A percentile compares a stretch with the other conserved stretches of the same genome.
Conservation (phyloP, 1,140 invertebrate species). For the Calosoma granatense region DNA sequence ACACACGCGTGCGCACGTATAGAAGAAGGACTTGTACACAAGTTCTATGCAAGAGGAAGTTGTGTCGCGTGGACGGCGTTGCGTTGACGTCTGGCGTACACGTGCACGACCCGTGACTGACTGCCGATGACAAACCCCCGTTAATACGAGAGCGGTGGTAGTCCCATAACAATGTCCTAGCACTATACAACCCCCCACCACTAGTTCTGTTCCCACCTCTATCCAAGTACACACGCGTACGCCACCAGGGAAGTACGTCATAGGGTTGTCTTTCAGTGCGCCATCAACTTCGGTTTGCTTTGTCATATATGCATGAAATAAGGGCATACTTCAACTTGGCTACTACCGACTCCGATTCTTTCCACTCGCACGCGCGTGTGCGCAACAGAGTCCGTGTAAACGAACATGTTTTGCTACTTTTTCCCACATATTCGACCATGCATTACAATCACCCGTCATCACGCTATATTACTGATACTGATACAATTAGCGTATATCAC, state of each 20-base stretch:
- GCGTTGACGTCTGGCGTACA: slow-evolving; percentile 26
- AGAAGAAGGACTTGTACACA: slow-evolving; percentile 1
- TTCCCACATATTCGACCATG: too few species aligned
- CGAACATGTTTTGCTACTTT: too few species aligned
- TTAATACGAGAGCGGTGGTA: not conserved
- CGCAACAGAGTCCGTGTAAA: too few species aligned
- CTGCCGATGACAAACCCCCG: slow-evolving; percentile 20
- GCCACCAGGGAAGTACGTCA: not conserved
- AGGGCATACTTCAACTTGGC: too few species aligned
- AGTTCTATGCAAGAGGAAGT: slow-evolving; percentile 13
- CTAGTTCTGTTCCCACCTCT: not conserved
- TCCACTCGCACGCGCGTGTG: too few species aligned
- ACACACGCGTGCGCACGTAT: not conserved
- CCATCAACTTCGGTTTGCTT: not conserved
- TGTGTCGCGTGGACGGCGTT: slow-evolving; percentile 16
- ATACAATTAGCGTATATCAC: too few species aligned
- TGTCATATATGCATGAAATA: too few species aligned
- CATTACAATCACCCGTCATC: too few species aligned
- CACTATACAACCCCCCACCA: not conserved
- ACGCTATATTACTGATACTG: too few species aligned
- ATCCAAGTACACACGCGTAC: not conserved
- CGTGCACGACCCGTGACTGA: slow-evolving; percentile 27
- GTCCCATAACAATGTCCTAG: not conserved
- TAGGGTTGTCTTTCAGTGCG: not conserved
- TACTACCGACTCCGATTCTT: too few species aligned